Base-by-base conservation (phyloP, 2,797 vertebrate genomes). In the Myotis daubentonii region DNA sequence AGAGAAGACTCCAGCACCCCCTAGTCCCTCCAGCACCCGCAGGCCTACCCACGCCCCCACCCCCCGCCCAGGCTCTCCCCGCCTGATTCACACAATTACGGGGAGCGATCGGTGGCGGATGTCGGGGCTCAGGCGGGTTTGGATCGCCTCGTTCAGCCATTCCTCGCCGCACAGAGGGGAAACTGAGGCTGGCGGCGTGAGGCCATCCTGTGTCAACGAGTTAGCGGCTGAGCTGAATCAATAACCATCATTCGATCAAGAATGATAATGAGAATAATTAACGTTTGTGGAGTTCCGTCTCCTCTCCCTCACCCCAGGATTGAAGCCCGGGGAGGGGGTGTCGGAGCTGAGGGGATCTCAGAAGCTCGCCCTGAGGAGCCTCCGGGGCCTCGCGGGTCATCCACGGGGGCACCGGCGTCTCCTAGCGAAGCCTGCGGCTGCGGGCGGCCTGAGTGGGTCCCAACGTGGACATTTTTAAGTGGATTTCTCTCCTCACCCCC, bases 381-480 rank as follows among this genome's bases (percentile, higher is more conserved):
- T 44, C 53, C n/a, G 0, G 17, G 33, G 10, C 23, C 76, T 30
- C 57, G 10, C 0, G 1, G 38, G 23, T 28, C 88, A 11, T 9
- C 81, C 57, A 6, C 8, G 3, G 0, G 47, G 66, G 41, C 30
- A 23, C 84, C 20, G 2, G 41, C 12, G 0, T 1, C 5, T 12
- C 7, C 1, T 1, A 2, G 10, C 8, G 22, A 79, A 53, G 17
- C 19, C 70, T 1, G 1, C 38, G 0, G 33, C 20, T 16, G 2
- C 23, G 1, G 57, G 22, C 41, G 68, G 82, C 0, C 71, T 65
- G 53, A 76, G 10, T 70, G 53, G 81, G 94, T 94, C 95, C 95
- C 75, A 7, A 82, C 84, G 95, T 96, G 97, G 97, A 96, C 91
- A 91, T 95, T 97, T 92, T 93, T 96, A 95, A 97, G 96, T 94